Percentiles rank a stretch among this genome's conserved stretches.
Evolutionary conservation across 2,113 vertebrate genomes (phyloP).

Genomic region (Lepidiolamprologus cunningtoni): DNA sequence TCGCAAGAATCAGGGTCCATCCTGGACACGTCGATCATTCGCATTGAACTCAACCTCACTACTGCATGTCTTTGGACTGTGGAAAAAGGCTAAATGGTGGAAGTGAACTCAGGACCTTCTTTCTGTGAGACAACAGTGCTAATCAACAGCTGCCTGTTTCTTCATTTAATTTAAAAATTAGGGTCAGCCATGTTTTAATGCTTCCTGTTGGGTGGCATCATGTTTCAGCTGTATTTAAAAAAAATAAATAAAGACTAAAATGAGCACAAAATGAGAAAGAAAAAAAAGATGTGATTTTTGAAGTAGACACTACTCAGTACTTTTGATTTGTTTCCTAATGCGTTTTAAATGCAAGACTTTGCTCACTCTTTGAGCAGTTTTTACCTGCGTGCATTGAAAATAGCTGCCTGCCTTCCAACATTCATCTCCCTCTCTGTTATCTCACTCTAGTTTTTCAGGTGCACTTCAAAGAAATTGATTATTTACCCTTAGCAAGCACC

Average conservation of each 20-base stretch:
- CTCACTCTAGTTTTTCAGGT: not conserved
- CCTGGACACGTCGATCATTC: not conserved
- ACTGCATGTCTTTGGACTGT: not conserved
- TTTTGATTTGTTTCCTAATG: not conserved
- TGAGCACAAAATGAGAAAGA: not conserved
- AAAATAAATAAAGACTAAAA: not conserved
- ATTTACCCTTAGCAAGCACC: constrained; percentile 1
- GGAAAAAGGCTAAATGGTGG: not conserved
- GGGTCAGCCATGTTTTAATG: not conserved
- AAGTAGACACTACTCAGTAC: not conserved
- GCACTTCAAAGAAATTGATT: not conserved
- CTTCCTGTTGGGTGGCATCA: not conserved
- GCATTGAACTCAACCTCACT: not conserved
- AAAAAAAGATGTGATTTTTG: not conserved
- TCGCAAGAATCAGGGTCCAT: not conserved
- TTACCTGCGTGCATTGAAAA: not conserved
- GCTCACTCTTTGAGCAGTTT: not conserved
- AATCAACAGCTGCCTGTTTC: not conserved
- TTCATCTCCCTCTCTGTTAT: not conserved
- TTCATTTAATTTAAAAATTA: not conserved
- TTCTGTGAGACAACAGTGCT: not conserved
- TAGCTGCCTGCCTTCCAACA: not conserved
- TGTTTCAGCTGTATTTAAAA: not conserved
- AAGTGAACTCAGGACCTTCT: not conserved
- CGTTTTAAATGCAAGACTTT: not conserved